These are phyloP conservation scores for Meta bourneti DNA, from an alignment of 2,888 invertebrate genomes.

Conservation along the genomic window DNA sequence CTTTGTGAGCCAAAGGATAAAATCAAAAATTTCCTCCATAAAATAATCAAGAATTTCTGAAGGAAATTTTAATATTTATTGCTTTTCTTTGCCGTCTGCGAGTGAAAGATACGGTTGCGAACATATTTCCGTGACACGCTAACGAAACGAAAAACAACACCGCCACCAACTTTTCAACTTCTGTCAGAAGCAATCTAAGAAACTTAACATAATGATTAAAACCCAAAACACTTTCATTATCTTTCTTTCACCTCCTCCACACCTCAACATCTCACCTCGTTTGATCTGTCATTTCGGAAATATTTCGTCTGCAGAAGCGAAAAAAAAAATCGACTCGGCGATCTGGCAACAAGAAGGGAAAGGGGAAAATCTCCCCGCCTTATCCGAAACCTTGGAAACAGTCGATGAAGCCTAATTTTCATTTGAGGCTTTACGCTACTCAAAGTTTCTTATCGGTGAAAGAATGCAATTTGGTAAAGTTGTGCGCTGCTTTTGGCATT, in stretches of 20 bases:
- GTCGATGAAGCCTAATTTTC: slow-evolving; percentile 61
- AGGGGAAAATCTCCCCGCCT: background rate
- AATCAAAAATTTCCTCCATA: too few relatives aligned
- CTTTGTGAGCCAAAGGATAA: too few relatives aligned
- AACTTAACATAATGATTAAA: slow-evolving; percentile 7
- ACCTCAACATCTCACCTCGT: slow-evolving; percentile 29
- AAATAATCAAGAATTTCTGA: background rate
- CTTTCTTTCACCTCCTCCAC: background rate
- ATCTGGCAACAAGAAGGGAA: slow-evolving; percentile 28
- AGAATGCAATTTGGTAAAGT: slow-evolving; percentile 54
- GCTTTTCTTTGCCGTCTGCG: background rate
- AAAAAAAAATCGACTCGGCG: slow-evolving; percentile 12
- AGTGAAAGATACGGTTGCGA: background rate
- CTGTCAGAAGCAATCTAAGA: slow-evolving; percentile 15
- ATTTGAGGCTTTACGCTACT: slow-evolving; percentile 39
- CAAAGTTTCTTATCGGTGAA: slow-evolving; percentile 37
- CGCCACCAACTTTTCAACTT: slow-evolving; percentile 11
- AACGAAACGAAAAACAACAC: background rate
- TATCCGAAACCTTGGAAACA: slow-evolving; percentile 24
- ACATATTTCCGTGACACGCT: background rate
- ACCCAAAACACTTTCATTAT: slow-evolving; percentile 19
- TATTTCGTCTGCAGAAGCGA: slow-evolving; percentile 16
- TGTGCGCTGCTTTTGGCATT: slow-evolving; percentile 44
- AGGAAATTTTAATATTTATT: slow-evolving; percentile 24
- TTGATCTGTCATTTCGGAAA: slow-evolving; percentile 53